Conservation (phyloP, 2,113 vertebrate genomes). For the Chloroceryle aenea region DNA sequence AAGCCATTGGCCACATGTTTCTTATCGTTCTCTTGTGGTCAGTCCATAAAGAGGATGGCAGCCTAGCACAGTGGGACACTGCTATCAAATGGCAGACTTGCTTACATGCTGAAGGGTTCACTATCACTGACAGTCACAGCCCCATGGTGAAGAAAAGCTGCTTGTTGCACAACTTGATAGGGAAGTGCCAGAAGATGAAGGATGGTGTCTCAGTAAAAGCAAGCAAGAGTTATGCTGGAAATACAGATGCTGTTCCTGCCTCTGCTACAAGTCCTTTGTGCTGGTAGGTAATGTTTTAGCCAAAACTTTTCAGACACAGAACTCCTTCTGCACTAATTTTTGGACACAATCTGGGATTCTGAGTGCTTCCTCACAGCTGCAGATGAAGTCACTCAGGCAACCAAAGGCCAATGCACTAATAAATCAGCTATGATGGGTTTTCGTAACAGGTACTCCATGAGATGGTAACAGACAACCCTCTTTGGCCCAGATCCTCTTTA, state of each 20-base stretch:
- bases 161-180: conserved; percentile 9
- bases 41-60: neutral
- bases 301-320: neutral
- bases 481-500: neutral
- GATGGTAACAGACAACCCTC: neutral
- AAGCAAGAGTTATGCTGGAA: neutral
- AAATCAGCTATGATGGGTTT: neutral
- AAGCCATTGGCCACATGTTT: neutral
- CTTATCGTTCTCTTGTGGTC: neutral
- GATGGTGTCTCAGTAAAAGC: neutral
- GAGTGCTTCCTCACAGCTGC: neutral
- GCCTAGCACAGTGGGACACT: neutral
- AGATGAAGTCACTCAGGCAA: neutral
- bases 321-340: neutral
- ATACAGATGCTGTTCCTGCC: neutral
- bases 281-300: neutral
- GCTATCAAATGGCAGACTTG: neutral
- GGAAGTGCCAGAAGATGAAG: neutral
- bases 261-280: neutral
- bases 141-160: neutral
- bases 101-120: neutral
- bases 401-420: neutral
- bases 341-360: neutral
- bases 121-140: neutral
- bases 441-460: neutral